Evolutionary conservation across 2,113 vertebrate species (phyloP), one percentile per base, ranked within the genome.

Genomic region (Gobio gobio): DNA sequence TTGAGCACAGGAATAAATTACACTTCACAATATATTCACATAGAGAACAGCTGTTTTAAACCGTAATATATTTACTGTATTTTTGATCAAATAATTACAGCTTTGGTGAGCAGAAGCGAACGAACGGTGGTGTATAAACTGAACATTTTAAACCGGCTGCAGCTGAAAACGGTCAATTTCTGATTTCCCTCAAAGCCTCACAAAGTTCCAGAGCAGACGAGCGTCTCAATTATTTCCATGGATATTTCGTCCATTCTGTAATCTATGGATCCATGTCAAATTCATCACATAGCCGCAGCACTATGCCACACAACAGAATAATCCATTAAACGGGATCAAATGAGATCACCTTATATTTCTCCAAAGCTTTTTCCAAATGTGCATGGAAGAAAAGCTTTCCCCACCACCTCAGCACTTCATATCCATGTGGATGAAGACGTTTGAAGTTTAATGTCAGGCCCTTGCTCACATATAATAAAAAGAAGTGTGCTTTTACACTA

Each of bases 221-320:
- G 29, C 9, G 3, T 79, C 54, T 78, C 43, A 72, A 18, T 78
- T 64, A 66, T 84, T 89, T 74, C 56, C 77, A 86, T 66, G 43
- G 54, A 63, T 88, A 76, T 58, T 74, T 61, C 18, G 20, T 20
- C 79, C n/a, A 90, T 85, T 83, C 22, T 24, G 29, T 64, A 84
- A 83, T 88, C 61, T 54, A 63, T 87, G 82, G 51, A 78, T 47
- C 56, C 8, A 26, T 1, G 47, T 85, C 49, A 74, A 26, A 59
- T 45, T 51, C 14, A 59, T 83, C 61, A 63, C 14, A 33, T 3
- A 36, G 16, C 66, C 49, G 4, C 49, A 40, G 16, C 29, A 12
- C 13, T 29, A 13, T 10, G n/a, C 73, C 47, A 75, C 73, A 51
- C 13, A 2, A n/a, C 73, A 51, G 45, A 75, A 29, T 75, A 51